phyloP scores from a whole-genome alignment of 2,888 invertebrate species.

The Microlaimidae sp. region DNA sequence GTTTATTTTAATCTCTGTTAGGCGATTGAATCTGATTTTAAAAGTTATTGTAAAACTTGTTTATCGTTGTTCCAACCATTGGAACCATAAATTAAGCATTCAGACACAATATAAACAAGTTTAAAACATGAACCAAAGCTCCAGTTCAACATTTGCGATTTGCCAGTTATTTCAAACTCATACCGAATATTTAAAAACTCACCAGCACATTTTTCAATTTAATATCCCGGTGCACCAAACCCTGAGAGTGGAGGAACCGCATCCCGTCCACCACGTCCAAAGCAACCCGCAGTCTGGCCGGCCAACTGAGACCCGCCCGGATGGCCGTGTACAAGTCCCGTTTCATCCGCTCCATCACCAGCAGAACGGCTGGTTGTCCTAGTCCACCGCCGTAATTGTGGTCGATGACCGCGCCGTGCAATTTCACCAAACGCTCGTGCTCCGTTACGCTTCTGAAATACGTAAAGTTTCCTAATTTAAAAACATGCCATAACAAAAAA shows the following conservation, averaged over 20 bases:
- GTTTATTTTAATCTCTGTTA: too few species aligned
- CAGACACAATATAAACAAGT: too few species aligned
- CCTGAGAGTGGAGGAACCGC: constrained; percentile 68
- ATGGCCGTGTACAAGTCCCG: constrained; percentile 62
- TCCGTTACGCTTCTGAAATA: constrained; percentile 55
- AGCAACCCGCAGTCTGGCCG: constrained; percentile 48
- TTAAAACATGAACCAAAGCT: too few species aligned
- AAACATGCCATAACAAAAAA: too few species aligned
- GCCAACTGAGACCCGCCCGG: constrained; percentile 49
- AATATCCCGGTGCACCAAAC: constrained; percentile 69
- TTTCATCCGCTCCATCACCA: constrained; percentile 54
- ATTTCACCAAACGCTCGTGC: constrained; percentile 57
- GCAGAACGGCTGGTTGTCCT: constrained; percentile 50
- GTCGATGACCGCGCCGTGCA: constrained; percentile 63
- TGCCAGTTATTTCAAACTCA: too few species aligned
- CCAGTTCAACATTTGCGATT: too few species aligned
- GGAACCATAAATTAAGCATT: too few species aligned
- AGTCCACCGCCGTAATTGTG: constrained; percentile 50
- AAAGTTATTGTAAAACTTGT: too few species aligned
- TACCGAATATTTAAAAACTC: too few species aligned
- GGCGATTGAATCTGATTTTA: too few species aligned
- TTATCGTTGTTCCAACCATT: too few species aligned
- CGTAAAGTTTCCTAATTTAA: neutral
- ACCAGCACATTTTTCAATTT: constrained; percentile 72
- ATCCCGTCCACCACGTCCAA: constrained; percentile 70